Conservation (phyloP, 2,888 invertebrate species). For the Myopa tessellatipennis region DNA sequence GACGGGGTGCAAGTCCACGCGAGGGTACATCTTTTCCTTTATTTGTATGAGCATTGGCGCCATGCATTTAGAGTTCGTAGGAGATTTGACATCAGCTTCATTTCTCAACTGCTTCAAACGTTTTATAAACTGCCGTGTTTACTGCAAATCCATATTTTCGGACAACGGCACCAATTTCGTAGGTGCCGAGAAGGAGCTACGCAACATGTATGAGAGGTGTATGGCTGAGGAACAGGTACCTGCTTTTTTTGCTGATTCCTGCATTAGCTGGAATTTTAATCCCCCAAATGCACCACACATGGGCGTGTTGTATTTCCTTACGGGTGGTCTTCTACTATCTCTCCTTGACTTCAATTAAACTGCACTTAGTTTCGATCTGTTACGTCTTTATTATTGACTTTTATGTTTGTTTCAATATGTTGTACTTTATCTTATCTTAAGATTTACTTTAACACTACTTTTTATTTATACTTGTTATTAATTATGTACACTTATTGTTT, state of each 20-base stretch:
- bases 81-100: not conserved
- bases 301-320: too few species aligned
- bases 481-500: too few species aligned
- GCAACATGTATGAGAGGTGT: not conserved
- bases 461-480: too few species aligned
- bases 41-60: conserved; percentile 15
- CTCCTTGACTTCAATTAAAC: too few species aligned
- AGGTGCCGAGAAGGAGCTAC: not conserved
- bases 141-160: not conserved
- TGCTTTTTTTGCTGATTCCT: too few species aligned
- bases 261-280: not conserved
- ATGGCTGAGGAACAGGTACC: not conserved
- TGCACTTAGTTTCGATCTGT: too few species aligned
- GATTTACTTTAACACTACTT: too few species aligned
- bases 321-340: too few species aligned
- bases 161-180: not conserved
- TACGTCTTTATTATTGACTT: too few species aligned
- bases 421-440: too few species aligned
- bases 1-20: not conserved
- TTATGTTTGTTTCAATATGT: too few species aligned
- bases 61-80: conserved; percentile 7
- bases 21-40: conserved; percentile 10
- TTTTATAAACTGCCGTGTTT: not conserved
- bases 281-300: not conserved
- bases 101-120: not conserved